Evolutionary conservation across 53 echinoderm and acorn worm species (phyloP).

Genomic region (Zoroaster sp.): DNA sequence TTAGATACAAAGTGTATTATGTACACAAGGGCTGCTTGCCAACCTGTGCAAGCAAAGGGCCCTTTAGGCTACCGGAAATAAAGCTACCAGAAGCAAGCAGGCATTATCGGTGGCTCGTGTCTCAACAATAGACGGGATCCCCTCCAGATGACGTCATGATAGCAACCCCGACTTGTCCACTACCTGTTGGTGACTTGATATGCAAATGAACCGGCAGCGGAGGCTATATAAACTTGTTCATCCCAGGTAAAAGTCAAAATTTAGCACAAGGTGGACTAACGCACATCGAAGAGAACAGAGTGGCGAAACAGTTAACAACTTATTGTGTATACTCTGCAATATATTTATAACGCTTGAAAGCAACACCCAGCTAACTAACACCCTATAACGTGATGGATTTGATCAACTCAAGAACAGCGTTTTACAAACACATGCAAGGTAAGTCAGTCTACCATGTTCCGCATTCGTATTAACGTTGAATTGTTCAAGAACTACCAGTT

Average conservation of each 20-base stretch:
- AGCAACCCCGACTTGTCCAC: no score
- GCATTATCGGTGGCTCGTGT: background rate
- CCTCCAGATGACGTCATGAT: background rate
- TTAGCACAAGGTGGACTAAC: background rate
- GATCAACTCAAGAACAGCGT: slow-evolving; percentile 8
- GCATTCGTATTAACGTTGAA: no score
- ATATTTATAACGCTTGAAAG: background rate
- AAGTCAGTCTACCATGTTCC: no score
- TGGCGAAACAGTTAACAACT: background rate
- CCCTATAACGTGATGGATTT: slow-evolving; percentile 1
- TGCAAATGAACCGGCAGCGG: background rate
- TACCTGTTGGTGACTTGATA: background rate
- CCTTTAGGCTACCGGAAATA: slow-evolving; percentile 10
- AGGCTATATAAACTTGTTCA: background rate
- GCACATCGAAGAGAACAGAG: background rate
- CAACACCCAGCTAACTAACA: no score
- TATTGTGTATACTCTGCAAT: background rate
- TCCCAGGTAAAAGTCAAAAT: background rate
- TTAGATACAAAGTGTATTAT: background rate
- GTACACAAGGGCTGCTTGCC: background rate
- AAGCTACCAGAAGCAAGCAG: background rate
- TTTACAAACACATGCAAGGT: background rate
- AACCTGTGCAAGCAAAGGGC: background rate
- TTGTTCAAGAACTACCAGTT: no score
- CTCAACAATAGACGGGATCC: slow-evolving; percentile 33